A percentile compares a stretch with the other conserved stretches of the same genome.
phyloP scores from a whole-genome alignment of 2,797 vertebrate species.

The Pelochelys cantorii region DNA sequence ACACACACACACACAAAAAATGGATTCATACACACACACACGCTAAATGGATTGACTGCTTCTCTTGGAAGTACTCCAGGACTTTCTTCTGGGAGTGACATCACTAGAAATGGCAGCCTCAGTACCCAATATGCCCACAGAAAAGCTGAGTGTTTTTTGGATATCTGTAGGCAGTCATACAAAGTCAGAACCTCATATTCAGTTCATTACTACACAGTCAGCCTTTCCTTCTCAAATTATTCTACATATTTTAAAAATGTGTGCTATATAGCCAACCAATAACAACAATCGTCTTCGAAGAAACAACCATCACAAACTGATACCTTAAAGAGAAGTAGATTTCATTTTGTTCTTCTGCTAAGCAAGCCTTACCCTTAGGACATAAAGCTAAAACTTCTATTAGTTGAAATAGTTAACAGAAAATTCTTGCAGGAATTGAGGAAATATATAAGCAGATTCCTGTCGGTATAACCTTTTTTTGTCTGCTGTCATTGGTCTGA shows the following conservation, averaged over 20 bases:
- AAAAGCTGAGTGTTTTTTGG: not conserved
- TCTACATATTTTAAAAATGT: not conserved
- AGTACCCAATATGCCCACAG: not conserved
- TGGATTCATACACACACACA: too few species aligned
- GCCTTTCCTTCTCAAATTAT: not conserved
- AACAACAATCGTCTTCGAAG: constrained; percentile 39
- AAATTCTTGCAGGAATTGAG: constrained; percentile 58
- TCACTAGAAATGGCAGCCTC: not conserved
- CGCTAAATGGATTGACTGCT: not conserved
- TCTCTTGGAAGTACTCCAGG: constrained; percentile 49
- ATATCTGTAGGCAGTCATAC: fast-evolving
- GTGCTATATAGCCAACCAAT: constrained; percentile 37
- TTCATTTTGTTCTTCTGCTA: constrained; percentile 68
- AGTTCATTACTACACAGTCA: not conserved
- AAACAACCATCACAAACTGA: constrained; percentile 54
- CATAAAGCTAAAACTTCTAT: constrained; percentile 70
- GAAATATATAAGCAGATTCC: not conserved
- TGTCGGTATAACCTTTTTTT: not conserved
- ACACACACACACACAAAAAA: not conserved
- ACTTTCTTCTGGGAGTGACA: not conserved
- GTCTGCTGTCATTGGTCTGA: not conserved
- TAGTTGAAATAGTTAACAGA: constrained; percentile 75
- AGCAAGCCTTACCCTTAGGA: constrained; percentile 77
- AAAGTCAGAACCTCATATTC: not conserved
- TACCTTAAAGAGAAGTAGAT: constrained; percentile 72